Percentiles rank a stretch among this genome's conserved stretches.
phyloP scores from a whole-genome alignment of 2,888 invertebrate genomes.

The Ellobium chinense region DNA sequence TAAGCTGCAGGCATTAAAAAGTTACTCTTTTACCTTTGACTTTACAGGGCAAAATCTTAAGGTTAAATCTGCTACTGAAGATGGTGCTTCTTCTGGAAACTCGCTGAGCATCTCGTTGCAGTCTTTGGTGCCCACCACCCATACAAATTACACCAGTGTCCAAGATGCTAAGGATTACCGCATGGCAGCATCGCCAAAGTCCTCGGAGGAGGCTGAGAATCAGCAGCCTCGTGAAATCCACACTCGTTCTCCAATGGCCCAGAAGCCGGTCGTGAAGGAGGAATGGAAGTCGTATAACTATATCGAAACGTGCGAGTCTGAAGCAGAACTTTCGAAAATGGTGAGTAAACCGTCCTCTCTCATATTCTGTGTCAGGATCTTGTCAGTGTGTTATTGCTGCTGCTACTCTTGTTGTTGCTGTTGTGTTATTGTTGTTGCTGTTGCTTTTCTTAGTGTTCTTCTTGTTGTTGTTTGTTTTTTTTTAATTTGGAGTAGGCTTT shows the following conservation, averaged over 20 bases:
- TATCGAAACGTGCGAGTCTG: background rate
- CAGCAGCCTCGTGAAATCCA: background rate
- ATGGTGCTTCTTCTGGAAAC: no score
- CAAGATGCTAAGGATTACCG: background rate
- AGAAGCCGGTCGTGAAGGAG: background rate
- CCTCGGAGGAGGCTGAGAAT: background rate
- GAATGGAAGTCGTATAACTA: constrained; percentile 10
- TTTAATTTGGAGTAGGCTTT: no score
- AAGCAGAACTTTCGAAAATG: background rate
- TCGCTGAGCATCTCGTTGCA: no score
- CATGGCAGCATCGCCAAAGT: background rate
- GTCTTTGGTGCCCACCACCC: no score
- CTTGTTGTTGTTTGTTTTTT: no score
- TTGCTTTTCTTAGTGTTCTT: background rate
- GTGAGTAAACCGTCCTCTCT: background rate
- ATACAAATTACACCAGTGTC: no score
- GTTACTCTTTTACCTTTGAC: no score
- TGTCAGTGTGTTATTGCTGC: no score
- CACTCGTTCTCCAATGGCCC: background rate
- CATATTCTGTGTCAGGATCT: no score
- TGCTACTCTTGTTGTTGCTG: background rate
- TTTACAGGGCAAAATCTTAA: no score
- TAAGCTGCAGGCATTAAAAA: background rate
- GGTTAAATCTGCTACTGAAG: background rate
- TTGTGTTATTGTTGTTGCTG: background rate